These are phyloP conservation scores for Mustela lutreola DNA, from an alignment of 2,113 vertebrate genomes.

Conservation along the genomic window DNA sequence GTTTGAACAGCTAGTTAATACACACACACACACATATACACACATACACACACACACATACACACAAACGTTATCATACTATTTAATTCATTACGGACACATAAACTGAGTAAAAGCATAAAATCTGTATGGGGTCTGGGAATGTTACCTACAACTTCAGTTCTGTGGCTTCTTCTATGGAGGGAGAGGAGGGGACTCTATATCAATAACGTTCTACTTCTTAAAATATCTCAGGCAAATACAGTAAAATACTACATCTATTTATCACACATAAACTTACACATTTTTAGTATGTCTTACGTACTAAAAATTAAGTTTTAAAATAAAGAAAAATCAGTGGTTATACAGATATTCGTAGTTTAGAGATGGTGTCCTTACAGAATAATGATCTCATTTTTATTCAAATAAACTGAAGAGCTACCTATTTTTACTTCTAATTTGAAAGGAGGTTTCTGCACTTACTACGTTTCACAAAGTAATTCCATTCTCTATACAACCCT, in stretches of 20 bases:
- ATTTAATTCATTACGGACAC: not conserved
- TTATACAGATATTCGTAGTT: not conserved
- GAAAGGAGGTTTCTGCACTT: constrained; percentile 13
- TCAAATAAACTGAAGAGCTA: constrained; percentile 39
- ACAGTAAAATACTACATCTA: not conserved
- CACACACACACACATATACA: no score
- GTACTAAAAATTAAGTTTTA: not conserved
- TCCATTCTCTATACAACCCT: constrained; percentile 13
- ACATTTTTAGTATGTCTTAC: not conserved
- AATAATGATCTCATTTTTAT: constrained; percentile 21
- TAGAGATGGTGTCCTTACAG: not conserved
- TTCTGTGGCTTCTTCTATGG: not conserved
- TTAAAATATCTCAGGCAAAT: constrained; percentile 42
- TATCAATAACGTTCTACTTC: constrained; percentile 21
- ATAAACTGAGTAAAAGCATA: constrained; percentile 11
- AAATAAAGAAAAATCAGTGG: not conserved
- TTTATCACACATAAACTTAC: not conserved
- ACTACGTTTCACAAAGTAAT: constrained; percentile 4
- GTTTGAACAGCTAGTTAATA: not conserved
- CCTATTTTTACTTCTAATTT: constrained; percentile 27
- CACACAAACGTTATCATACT: not conserved
- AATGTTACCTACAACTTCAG: not conserved
- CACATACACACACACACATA: no score
- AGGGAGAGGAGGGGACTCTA: not conserved
- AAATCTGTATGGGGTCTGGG: not conserved